Evolutionary conservation across 2,113 vertebrate genomes (phyloP), one percentile per base, ranked within the genome.

Genomic region (Numenius arquata): DNA sequence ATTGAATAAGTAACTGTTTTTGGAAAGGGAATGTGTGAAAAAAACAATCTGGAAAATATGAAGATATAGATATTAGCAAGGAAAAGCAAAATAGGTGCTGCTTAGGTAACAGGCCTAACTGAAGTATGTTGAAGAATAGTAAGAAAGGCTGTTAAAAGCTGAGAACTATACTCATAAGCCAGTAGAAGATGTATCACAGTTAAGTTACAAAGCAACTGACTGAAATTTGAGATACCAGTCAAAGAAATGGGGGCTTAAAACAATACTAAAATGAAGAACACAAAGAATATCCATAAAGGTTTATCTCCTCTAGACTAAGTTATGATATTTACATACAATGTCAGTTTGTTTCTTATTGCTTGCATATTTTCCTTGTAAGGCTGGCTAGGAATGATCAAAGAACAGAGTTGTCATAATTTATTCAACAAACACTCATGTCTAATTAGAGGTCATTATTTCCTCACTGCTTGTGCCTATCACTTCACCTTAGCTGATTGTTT

Each of bases 401-500:
- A 77, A 62, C 66, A 47, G 41, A 53, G 38, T 32, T 84, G 22
- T 38, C 32, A 53, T 55, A 89, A 93, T 91, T 84, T 94, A 90
- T 87, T 76, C 43, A 83, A 77, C 32, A 96, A 81, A 76, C n/a
- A 56, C 48, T 76, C 74, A 27, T 84, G 63, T 86, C 41, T 94
- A 87, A 84, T 94, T 94, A 85, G 73, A 89, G 81, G 77, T 59
- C 41, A 86, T 72, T 43, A 71, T 85, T 95, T 90, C 85, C 58
- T 89, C 80, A 70, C 40, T 83, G 25, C 30, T 62, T 95, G 47
- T 83, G 72, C 34, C 30, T 71, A 71, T 76, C 48, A 59, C 52
- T 65, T 95, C 59, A 67, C 53, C 55, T 80, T 88, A 92, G 43
- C 75, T 83, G 50, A 92, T 70, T 93, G 43, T 92, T 94, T 87